Conservation (phyloP, 2,888 invertebrate species). For the Meteorus cinctellus region DNA sequence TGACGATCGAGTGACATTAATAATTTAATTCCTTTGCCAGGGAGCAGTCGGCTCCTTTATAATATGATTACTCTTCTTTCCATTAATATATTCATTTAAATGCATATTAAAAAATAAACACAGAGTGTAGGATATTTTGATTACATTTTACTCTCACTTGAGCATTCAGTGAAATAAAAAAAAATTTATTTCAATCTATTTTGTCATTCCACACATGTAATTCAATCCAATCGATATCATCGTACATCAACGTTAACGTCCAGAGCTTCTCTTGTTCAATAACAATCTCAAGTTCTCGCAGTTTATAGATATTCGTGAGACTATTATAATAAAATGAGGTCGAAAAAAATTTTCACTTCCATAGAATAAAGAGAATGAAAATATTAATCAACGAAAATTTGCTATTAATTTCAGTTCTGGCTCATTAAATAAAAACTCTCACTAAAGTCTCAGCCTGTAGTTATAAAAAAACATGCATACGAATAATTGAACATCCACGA, state of each 20-base stretch:
- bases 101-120: too few species aligned
- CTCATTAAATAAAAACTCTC: neutral
- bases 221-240: neutral
- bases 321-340: neutral
- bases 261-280: neutral
- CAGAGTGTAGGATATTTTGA: neutral
- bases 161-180: neutral
- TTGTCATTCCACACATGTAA: neutral
- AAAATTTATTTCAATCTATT: neutral
- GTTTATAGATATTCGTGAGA: neutral
- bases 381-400: neutral
- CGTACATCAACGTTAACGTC: too few species aligned
- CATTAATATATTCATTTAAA: neutral
- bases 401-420: neutral
- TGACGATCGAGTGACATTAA: conserved; percentile 22
- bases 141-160: neutral
- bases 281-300: neutral
- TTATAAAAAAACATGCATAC: neutral
- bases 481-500: too few species aligned
- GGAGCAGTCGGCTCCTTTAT: neutral
- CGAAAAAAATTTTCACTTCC: neutral
- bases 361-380: neutral
- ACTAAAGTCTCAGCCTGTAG: conserved; percentile 1
- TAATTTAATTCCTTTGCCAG: conserved; percentile 5
- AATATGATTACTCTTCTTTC: neutral